A percentile compares a stretch with the other conserved stretches of the same genome.
phyloP scores from a whole-genome alignment of 2,113 vertebrate species.

The Illadopsis cleaveri region DNA sequence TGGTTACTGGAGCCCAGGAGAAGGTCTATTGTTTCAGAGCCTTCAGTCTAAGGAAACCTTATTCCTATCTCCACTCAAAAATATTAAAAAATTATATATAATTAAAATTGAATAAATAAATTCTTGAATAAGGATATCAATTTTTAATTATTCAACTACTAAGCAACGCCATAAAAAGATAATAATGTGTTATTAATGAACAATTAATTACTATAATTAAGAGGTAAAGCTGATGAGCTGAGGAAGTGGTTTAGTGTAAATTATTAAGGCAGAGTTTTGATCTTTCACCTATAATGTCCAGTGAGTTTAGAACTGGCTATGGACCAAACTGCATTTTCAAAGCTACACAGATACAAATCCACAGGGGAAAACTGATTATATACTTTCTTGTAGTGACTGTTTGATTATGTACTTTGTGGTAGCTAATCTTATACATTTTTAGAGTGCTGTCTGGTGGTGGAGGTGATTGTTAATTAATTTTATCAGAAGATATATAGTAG shows the following conservation, averaged over 20 bases:
- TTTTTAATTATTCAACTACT: not conserved
- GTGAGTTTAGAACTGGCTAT: not conserved
- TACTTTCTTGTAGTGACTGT: not conserved
- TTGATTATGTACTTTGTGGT: not conserved
- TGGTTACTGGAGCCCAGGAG: not conserved
- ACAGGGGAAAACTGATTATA: not conserved
- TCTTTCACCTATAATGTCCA: not conserved
- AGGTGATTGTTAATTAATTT: not conserved
- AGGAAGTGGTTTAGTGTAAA: not conserved
- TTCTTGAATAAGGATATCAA: not conserved
- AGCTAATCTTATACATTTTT: not conserved
- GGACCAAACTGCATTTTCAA: not conserved
- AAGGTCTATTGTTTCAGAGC: not conserved
- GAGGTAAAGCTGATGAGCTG: not conserved
- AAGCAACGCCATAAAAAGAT: conserved; percentile 6
- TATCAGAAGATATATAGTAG: not conserved
- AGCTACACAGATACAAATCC: not conserved
- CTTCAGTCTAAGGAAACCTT: not conserved
- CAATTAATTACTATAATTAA: conserved; percentile 39
- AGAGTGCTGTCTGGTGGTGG: not conserved
- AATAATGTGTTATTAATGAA: conserved; percentile 22
- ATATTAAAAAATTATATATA: not conserved
- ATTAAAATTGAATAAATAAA: conserved; percentile 15
- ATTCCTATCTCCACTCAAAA: not conserved
- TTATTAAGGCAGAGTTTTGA: not conserved